Evolutionary conservation across 2,888 invertebrate species (phyloP), one percentile per base, ranked within the genome.

Genomic region (Dioctria linearis): DNA sequence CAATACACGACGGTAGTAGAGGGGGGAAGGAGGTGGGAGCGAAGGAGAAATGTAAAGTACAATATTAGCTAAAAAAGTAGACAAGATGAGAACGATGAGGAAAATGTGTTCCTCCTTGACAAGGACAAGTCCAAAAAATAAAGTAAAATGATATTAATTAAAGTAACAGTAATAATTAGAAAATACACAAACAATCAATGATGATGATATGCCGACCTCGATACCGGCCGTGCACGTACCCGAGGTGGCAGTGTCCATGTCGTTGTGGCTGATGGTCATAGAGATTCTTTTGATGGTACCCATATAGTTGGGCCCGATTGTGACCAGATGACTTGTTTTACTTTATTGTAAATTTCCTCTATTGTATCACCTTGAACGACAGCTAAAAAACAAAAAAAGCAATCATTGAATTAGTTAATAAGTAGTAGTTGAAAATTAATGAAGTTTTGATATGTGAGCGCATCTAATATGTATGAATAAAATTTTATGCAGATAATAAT

Each of bases 351-450:
- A 86, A 99, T 96, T 90, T 99, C 99, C 89, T 98, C 98, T 57
- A 98, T 97, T 79, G 98, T 98, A 90, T 99, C 98, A 83, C 98
- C 98, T 89, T 96, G 96, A 84, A 98, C 96, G 85, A 98, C 95
- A 87, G 97, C 98, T 97, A 90, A 37, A 84, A 83, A 66, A 40
- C 66, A 43, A 76, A 37, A n/a, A 76, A 49, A 57, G 39, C 11
- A 76, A 40, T 5, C 3, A 42, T 40, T 4, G 5, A 65, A 9
- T 37, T 11, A 65, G 2, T 2, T 65, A 6, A 6, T 5, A 65
- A 39, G 65, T 40, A 3, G 11, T 6, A 39, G 4, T 65, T 39
- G 9, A 65, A 40, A 8, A 6, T 65, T n/a, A 25, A 59, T 65
- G 39, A 40, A 65, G 5, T 39, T 8, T 3, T 25, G 25, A 61